Evolutionary conservation across 2,888 invertebrate species (phyloP), one percentile per base, ranked within the genome.

Genomic region (Tenthredo mesomela): DNA sequence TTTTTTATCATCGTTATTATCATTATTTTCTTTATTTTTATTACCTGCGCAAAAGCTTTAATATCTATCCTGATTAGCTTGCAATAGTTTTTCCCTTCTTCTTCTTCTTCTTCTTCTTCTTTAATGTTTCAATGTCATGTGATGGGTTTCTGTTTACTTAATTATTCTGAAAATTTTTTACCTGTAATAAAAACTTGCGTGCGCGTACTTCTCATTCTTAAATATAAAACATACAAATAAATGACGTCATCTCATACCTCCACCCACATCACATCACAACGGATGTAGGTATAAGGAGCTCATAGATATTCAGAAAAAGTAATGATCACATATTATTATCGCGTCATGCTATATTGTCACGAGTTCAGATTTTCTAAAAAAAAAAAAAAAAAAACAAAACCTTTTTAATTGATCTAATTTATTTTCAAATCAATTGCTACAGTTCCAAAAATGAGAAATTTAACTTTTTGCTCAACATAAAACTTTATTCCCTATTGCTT

Each of bases 231-330:
- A 54, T n/a, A 50, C 25, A 50, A 47, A 37, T 37, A 37, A 33
- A 77, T 77, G 77, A 77, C 33, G 54, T 77, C 77, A 77, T 77
- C 18, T 33, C n/a, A 0, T 43, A 77, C 50, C 77, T n/a, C 50
- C n/a, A 25, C 29, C 25, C 33, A 25, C 15, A 29, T 33, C 50
- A 54, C 29, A 33, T 77, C 29, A n/a, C 9, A 18, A 25, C 25
- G 1, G 29, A 54, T 33, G 7, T 58, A 58, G 58, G 7, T 33
- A 77, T 50, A 33, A 47, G 9, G 43, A 50, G n/a, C 33, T 50
- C 67, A 67, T 67, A 18, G 47, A 18, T 33, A 77, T 77, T 54
- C 21, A 77, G 21, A 33, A 47, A 25, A 18, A 33, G 37, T 47
- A 77, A 33, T 25, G 10, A 61, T 25, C 61, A 25, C 12, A 10